phyloP scores from a whole-genome alignment of 2,797 vertebrate genomes.

The Odontamblyopus rebecca region DNA sequence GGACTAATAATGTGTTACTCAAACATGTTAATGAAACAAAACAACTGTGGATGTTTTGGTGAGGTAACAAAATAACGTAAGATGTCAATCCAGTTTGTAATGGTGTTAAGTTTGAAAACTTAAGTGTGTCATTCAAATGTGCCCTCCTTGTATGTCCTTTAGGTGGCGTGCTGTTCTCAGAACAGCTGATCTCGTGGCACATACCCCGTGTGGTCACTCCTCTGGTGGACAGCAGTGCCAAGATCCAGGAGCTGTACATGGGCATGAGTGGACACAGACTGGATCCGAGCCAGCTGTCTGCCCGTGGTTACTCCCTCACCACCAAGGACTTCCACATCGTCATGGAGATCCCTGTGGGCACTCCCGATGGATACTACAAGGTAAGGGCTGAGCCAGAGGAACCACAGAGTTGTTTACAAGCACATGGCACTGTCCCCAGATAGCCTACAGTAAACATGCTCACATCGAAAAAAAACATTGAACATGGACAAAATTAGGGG shows the following conservation, averaged over 20 bases:
- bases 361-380: constrained; percentile 85
- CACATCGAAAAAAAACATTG: too few species aligned
- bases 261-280: constrained; percentile 80
- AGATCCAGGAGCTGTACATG: constrained; percentile 73
- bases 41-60: too few species aligned
- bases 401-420: background rate
- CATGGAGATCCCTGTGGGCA: constrained; percentile 81
- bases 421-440: too few species aligned
- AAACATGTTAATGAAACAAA: too few species aligned
- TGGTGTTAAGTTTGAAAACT: too few species aligned
- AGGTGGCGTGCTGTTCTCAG: constrained; percentile 78
- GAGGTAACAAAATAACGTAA: too few species aligned
- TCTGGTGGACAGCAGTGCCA: constrained; percentile 53
- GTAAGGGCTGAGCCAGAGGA: constrained; percentile 51
- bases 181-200: constrained; percentile 80
- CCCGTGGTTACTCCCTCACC: constrained; percentile 67
- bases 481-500: too few species aligned
- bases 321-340: constrained; percentile 64
- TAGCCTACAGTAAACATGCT: too few species aligned
- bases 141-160: background rate
- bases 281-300: constrained; percentile 67
- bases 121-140: background rate
- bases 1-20: too few species aligned
- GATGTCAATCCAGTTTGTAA: too few species aligned
- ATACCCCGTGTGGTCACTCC: constrained; percentile 76